These are phyloP conservation scores for Caenorhabditis japonica DNA, from an alignment of 2,888 invertebrate genomes.

Conservation along the genomic window DNA sequence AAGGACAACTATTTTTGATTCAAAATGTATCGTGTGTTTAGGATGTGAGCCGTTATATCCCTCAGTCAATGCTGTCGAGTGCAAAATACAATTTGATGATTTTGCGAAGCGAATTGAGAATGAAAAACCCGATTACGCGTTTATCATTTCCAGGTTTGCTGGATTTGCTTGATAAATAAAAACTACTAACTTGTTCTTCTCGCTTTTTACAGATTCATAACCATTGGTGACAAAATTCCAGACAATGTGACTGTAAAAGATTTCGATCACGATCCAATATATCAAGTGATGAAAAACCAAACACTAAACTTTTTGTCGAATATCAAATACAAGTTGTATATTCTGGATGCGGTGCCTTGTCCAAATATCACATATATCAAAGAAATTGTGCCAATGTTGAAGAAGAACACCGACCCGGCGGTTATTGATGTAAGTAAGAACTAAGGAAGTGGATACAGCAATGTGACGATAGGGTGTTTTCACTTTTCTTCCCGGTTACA, in stretches of 20 bases:
- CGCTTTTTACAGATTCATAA: constrained; percentile 9
- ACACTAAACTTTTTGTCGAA: constrained; percentile 9
- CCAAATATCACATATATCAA: neutral
- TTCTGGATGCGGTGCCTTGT: constrained; percentile 19
- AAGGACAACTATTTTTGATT: no score
- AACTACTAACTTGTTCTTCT: no score
- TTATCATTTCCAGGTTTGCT: constrained; percentile 10
- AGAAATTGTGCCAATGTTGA: constrained; percentile 1
- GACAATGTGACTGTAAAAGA: constrained; percentile 1
- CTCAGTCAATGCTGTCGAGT: neutral
- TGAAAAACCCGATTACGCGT: constrained; percentile 20
- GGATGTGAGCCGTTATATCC: neutral
- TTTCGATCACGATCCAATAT: constrained; percentile 14
- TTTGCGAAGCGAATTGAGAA: constrained; percentile 8
- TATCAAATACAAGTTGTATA: constrained; percentile 21
- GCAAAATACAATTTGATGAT: constrained; percentile 5
- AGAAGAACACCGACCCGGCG: constrained; percentile 5
- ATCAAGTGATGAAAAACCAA: constrained; percentile 20
- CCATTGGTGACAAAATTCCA: constrained; percentile 6
- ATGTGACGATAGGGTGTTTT: no score
- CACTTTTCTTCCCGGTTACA: no score
- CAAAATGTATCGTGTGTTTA: no score
- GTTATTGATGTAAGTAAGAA: constrained; percentile 7
- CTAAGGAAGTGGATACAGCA: no score
- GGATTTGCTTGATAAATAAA: neutral